Percentiles rank a stretch among this genome's conserved stretches.
These are phyloP conservation scores for Craniophora ligustri DNA, from an alignment of 2,888 invertebrate species.

Conservation along the genomic window DNA sequence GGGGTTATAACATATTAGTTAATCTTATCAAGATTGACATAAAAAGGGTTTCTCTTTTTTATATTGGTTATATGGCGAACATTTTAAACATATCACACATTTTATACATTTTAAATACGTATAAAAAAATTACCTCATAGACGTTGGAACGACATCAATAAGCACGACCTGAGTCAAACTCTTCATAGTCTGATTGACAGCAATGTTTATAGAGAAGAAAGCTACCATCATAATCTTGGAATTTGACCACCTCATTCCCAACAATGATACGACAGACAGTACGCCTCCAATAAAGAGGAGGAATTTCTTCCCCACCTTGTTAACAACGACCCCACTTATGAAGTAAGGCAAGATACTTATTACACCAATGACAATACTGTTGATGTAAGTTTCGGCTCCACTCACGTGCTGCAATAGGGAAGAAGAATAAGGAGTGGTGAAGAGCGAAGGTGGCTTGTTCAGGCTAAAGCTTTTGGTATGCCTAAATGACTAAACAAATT, in stretches of 20 bases:
- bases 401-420: slow-evolving; percentile 38
- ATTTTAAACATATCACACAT: no score
- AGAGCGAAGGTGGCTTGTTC: no score
- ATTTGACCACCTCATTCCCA: slow-evolving; percentile 66
- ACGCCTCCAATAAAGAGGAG: slow-evolving; percentile 58
- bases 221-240: slow-evolving; percentile 66
- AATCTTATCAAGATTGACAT: no score
- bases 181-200: slow-evolving; percentile 66
- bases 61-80: no score
- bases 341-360: slow-evolving; percentile 58
- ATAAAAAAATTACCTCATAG: slow-evolving; percentile 59
- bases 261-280: slow-evolving; percentile 52
- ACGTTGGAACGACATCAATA: slow-evolving; percentile 71
- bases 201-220: slow-evolving; percentile 65
- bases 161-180: slow-evolving; percentile 62
- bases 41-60: no score
- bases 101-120: no score
- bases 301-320: slow-evolving; percentile 66
- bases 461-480: no score
- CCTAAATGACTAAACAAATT: no score
- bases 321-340: slow-evolving; percentile 56
- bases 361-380: slow-evolving; percentile 63
- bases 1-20: no score
- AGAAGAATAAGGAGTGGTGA: no score
- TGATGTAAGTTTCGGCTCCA: slow-evolving; percentile 57